phyloP scores from a whole-genome alignment of 2,888 invertebrate genomes.

The Aphidoletes aphidimyza region DNA sequence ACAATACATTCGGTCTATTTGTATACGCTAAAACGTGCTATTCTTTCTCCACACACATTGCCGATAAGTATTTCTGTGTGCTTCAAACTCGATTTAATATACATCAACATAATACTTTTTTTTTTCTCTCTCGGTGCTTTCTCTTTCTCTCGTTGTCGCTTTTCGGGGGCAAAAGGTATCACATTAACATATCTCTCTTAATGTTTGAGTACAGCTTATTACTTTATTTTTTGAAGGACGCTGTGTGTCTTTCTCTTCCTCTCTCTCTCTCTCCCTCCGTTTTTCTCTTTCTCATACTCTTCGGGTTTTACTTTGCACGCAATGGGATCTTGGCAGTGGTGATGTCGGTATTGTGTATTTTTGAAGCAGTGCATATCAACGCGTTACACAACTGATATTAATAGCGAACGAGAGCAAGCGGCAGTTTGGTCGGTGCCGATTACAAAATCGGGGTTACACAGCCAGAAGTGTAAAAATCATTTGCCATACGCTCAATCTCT shows the following conservation, averaged over 20 bases:
- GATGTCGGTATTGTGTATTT: background rate
- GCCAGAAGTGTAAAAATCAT: background rate
- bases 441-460: background rate
- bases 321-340: background rate
- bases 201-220: conserved; percentile 37
- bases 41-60: background rate
- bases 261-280: too few relatives aligned
- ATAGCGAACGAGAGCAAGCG: background rate
- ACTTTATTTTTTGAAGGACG: background rate
- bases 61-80: background rate
- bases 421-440: background rate
- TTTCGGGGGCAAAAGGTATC: conserved; percentile 34
- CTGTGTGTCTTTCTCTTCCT: background rate
- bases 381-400: conserved; percentile 13
- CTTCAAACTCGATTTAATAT: conserved; percentile 26
- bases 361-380: background rate
- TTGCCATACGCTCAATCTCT: too few relatives aligned
- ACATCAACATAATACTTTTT: background rate
- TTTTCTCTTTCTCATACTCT: too few relatives aligned
- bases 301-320: too few relatives aligned
- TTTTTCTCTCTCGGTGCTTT: too few relatives aligned
- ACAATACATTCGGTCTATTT: conserved; percentile 47
- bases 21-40: conserved; percentile 6
- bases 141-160: background rate
- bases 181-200: conserved; percentile 40